Percentiles rank a stretch among this genome's conserved stretches.
These are phyloP conservation scores for Pseudomyrmex flavicornis DNA, from an alignment of 1,140 invertebrate species.

Conservation along the genomic window DNA sequence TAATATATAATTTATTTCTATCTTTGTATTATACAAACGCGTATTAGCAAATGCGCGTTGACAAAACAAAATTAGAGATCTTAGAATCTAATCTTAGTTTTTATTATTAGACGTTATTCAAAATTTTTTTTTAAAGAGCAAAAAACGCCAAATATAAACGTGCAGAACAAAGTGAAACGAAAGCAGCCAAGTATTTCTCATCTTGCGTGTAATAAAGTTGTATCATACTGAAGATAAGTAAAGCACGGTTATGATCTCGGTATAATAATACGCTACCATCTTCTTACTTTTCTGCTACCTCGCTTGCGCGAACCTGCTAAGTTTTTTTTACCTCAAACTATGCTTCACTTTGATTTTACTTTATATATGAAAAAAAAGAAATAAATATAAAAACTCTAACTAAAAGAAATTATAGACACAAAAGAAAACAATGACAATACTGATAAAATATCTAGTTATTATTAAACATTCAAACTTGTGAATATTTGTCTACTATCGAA, in stretches of 20 bases:
- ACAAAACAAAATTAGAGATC: no score
- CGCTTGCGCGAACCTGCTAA: conserved; percentile 12
- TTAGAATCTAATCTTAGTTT: neutral
- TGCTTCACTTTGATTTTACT: conserved; percentile 1
- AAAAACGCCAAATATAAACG: conserved; percentile 1
- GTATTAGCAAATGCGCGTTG: no score
- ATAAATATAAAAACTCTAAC: neutral
- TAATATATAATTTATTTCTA: no score
- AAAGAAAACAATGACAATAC: neutral
- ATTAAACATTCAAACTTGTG: neutral
- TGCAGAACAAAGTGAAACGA: neutral
- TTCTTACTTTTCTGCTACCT: neutral
- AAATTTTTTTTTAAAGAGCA: conserved; percentile 5
- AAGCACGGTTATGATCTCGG: conserved; percentile 24
- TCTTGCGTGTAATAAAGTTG: conserved; percentile 34
- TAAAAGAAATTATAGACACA: neutral
- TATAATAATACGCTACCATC: conserved; percentile 14
- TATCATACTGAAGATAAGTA: conserved; percentile 28
- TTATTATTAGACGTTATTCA: neutral
- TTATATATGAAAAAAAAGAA: neutral
- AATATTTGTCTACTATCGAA: neutral
- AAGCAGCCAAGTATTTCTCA: conserved; percentile 24
- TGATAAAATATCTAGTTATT: neutral
- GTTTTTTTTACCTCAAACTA: neutral
- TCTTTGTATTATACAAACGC: no score